phyloP scores from a whole-genome alignment of 2,113 vertebrate species.

The Sterrhoptilus dennistouni region DNA sequence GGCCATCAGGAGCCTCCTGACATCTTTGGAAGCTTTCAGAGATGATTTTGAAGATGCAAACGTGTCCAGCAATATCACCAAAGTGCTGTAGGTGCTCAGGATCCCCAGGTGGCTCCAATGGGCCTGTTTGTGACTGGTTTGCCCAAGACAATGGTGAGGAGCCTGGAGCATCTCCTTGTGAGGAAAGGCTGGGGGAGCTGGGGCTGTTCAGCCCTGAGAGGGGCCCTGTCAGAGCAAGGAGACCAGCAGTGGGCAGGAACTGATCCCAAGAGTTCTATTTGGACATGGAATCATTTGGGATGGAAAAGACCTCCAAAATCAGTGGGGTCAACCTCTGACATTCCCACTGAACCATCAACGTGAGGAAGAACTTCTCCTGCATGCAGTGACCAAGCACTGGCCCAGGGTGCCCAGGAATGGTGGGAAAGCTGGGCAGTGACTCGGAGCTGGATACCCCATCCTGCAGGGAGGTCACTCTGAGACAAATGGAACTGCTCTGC shows the following conservation, averaged over 20 bases:
- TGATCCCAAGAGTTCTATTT: background rate
- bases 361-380: background rate
- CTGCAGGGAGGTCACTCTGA: background rate
- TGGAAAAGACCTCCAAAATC: background rate
- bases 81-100: background rate
- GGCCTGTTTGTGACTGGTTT: background rate
- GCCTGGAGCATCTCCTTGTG: background rate
- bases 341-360: background rate
- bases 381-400: background rate
- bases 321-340: background rate
- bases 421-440: background rate
- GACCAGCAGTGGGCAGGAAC: background rate
- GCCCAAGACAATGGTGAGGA: background rate
- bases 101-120: background rate
- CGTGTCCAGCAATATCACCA: background rate
- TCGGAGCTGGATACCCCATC: fast-evolving
- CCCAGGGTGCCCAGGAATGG: background rate
- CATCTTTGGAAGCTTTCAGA: background rate
- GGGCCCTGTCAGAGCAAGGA: background rate
- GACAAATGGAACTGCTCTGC: background rate
- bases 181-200: background rate
- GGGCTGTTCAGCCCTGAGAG: background rate
- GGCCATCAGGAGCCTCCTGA: background rate
- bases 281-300: background rate
- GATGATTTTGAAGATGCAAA: background rate